Base-by-base conservation (phyloP, 2,797 vertebrate species). In the Lepilemur septentrionalis region DNA sequence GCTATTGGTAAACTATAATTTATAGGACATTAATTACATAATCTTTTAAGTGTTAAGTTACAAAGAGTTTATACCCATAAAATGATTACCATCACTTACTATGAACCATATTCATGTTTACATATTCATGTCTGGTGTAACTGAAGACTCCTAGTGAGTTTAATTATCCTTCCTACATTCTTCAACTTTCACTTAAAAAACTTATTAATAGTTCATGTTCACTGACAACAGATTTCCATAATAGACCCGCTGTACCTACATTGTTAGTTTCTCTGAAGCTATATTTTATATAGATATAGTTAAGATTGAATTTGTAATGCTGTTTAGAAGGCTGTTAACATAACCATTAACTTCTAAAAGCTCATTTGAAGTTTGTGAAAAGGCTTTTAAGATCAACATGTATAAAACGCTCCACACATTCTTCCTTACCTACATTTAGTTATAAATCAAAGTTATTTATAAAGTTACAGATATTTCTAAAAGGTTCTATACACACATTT, bases 371-470 rank as follows among this genome's bases (percentile, higher is more conserved):
- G 65, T 95, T 72, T 79, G 50, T 57, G n/a, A 92, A 79, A 41
- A 69, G 28, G 10, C 10, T 89, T 96, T 95, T 94, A 92, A 94
- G 52, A 93, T 41, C 32, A 95, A 65, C 18, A 38, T 86, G 76
- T 97, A 87, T 91, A 79, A 78, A 96, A 93, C 48, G 94, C 0
- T 75, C 52, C 46, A 70, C 11, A 48, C 17, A 32, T 79, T 82
- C 46, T 72, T 89, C 52, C 75, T 95, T 67, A 93, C 32, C 41
- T 35, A 90, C 10, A 63, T 81, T 79, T 73, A 80, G 30, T 80
- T 93, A 72, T 67, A 92, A 93, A 81, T 83, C 69, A 48, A 50
- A 88, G 38, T 79, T 52, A 92, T 55, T 65, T 65, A 65, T 17
- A 65, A 65, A 65, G 63, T n/a, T n/a, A 92, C 35, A 95, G 8